Evolutionary conservation across 92 coral and sea anemone species (phyloP).

Genomic region (Paramuricea clavata): DNA sequence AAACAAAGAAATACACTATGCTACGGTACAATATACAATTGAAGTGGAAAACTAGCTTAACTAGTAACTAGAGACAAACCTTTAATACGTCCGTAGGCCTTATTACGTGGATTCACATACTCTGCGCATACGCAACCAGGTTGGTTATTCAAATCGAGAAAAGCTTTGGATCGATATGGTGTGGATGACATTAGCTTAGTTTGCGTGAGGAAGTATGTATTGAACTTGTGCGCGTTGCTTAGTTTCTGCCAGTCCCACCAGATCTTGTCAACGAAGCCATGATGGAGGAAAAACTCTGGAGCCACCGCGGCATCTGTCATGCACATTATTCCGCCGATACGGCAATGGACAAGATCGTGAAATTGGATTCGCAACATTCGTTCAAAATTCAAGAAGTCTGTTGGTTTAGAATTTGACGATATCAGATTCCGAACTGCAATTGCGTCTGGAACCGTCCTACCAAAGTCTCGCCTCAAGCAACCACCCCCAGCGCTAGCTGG

Average conservation of each 20-base stretch:
- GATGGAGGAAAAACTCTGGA: slow-evolving; percentile 94
- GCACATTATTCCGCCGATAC: slow-evolving; percentile 69
- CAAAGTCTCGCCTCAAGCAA: slow-evolving; percentile 69
- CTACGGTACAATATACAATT: no score
- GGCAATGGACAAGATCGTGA: slow-evolving; percentile 66
- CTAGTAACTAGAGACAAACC: no score
- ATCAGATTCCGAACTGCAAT: slow-evolving; percentile 40
- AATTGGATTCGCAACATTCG: slow-evolving; percentile 35
- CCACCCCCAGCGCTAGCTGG: slow-evolving; percentile 62
- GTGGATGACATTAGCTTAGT: slow-evolving; percentile 3
- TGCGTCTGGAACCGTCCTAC: slow-evolving; percentile 57
- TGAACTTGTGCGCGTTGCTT: slow-evolving; percentile 43
- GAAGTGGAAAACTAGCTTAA: no score
- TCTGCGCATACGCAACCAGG: slow-evolving; percentile 16
- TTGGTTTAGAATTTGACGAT: neutral
- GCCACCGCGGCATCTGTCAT: slow-evolving; percentile 80
- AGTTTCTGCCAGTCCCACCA: slow-evolving; percentile 49
- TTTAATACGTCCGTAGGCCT: no score
- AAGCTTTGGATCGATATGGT: neutral
- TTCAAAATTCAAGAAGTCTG: slow-evolving; percentile 64
- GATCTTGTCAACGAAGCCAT: slow-evolving; percentile 86
- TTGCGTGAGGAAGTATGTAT: neutral
- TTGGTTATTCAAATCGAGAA: slow-evolving; percentile 26
- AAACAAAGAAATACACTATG: no score
- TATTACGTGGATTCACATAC: no score